Base-by-base conservation (phyloP, 2,888 invertebrate genomes). In the Heterodera filipjevi region DNA sequence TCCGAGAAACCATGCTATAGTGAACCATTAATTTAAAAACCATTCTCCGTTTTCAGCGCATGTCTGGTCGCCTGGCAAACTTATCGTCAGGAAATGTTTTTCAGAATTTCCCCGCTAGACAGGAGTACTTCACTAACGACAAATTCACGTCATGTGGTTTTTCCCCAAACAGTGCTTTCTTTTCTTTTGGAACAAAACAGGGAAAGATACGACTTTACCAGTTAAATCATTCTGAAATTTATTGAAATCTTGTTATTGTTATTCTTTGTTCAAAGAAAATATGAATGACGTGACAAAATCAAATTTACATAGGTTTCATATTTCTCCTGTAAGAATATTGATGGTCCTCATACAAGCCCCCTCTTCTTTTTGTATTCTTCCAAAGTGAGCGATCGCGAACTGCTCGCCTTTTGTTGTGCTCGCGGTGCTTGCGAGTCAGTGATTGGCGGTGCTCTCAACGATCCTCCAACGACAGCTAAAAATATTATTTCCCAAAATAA, bases 161-260 rank as follows among this genome's bases (percentile, higher is more conserved):
- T 71, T 83, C 83, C 1, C 83, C 83, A 30, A 77, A 83, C 53
- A 75, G 79, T 22, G 83, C 78, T 10, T 85, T 82, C 53, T 71
- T 82, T 59, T 83, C 84, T 12, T 77, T 81, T 66, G 83, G 83
- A 39, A 82, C 77, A 12, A 59, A 64, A 16, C 66, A 49, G 16
- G 83, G 83, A 27, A 35, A 39, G 16, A 44, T 76, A 30, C 68
- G 85, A 46, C 71, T 83, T 22, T 83, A 83, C 49, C 84, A 83
- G 8, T 46, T 83, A 44, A 72, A 76, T 33, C 77, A 82, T 44
- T 85, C 74, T 71, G 68, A 77, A 27, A 46, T 53, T n/a, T 83
- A 85, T 53, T 83, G 71, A 53, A 71, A n/a, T n/a, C 16, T 30
- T 53, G 27, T 64, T 64, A 32, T n/a, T 30, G 3, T 59, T 76